Percentiles rank a stretch among this genome's conserved stretches.
Conservation (phyloP, 2,888 invertebrate species). For the Dermolepida albohirtum region DNA sequence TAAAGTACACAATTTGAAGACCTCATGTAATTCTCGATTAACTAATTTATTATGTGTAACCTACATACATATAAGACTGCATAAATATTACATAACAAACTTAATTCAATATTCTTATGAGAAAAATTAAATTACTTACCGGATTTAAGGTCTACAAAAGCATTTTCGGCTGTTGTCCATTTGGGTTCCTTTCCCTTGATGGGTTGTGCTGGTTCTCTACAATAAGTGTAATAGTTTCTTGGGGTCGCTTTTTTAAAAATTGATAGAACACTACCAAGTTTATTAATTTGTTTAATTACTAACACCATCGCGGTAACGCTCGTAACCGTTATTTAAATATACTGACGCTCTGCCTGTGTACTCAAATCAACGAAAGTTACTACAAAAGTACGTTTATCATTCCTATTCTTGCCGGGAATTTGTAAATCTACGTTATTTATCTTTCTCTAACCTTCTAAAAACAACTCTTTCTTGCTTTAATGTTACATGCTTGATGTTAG, state of each 20-base stretch:
- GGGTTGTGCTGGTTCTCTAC: conserved; percentile 85
- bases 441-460: conserved; percentile 40
- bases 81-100: conserved; percentile 28
- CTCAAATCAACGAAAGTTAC: conserved; percentile 19
- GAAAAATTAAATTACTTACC: conserved; percentile 69
- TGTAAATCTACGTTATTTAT: conserved; percentile 41
- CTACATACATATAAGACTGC: too few relatives aligned
- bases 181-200: conserved; percentile 78
- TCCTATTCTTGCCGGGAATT: conserved; percentile 27
- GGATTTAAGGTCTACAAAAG: conserved; percentile 83
- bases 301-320: conserved; percentile 55
- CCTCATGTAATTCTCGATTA: background rate
- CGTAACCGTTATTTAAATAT: conserved; percentile 6
- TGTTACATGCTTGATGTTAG: conserved; percentile 28
- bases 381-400: conserved; percentile 26
- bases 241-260: conserved; percentile 57
- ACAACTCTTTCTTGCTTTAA: conserved; percentile 25
- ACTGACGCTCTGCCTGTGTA: background rate
- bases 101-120: background rate
- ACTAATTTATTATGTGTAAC: too few relatives aligned
- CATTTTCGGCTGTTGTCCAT: conserved; percentile 80
- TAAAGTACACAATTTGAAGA: background rate
- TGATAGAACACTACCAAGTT: conserved; percentile 55
- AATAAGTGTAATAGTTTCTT: conserved; percentile 80
- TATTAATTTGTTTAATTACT: conserved; percentile 54